Evolutionary conservation across 2,113 vertebrate species (phyloP), one percentile per base, ranked within the genome.

Genomic region (Lamprotornis superbus): DNA sequence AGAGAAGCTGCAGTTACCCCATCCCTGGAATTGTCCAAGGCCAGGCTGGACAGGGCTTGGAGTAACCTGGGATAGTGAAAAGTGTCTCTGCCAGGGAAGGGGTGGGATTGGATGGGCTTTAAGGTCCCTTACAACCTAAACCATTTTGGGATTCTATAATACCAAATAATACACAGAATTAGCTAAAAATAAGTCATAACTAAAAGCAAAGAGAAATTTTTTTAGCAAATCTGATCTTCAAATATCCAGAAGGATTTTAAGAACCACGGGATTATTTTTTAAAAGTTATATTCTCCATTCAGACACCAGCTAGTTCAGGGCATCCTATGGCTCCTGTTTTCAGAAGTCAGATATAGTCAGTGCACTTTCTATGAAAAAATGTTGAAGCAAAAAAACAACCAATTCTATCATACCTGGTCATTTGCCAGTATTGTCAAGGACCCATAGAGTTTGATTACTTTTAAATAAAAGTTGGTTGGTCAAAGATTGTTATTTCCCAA

Each of bases 41-140:
- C 39, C n/a, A 47, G 33, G 24, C 0, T 68, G 53, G 39, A 39
- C 1, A 1, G 20, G n/a, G 33, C 24, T 53, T 68, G 46, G 28
- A 61, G 1, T 30, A 47, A 13, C 8, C 30, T 69, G 55, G 3
- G 0, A 0, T 11, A 22, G 24, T 10, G 21, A 1, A 69, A 83
- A 10, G 21, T 11, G 5, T 15, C n/a, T 55, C n/a, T 76, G 2
- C 5, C 30, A 12, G 7, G 12, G 20, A 63, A 67, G 33, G 15
- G 7, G 20, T 35, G 17, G n/a, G 8, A 53, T 13, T 18, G 10
- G 17, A 25, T 68, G 40, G 21, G 2, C 17, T 75, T 31, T 31
- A 22, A 75, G 9, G 6, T 53, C n/a, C 33, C 23, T n/a, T 53
- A n/a, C 21, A 68, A 53, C 6, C 33, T 17, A 53, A 68, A 68